A percentile compares a stretch with the other conserved stretches of the same genome.
Conservation (phyloP, 53 echinoderm and acorn worm species). For the Henricia sp. region DNA sequence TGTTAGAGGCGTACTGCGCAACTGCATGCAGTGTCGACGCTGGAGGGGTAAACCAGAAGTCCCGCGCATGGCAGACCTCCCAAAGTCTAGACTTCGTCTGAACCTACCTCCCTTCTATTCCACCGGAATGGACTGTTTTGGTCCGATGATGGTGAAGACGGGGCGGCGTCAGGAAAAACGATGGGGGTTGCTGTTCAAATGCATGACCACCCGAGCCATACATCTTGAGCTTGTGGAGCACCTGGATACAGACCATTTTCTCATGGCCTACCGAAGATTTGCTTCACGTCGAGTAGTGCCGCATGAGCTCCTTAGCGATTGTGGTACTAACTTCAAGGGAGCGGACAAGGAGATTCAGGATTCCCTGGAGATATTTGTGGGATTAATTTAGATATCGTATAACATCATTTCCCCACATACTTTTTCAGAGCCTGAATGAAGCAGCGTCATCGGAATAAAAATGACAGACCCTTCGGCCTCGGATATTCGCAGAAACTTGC, state of each 20-base stretch:
- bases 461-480: too few relatives aligned
- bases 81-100: background rate
- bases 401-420: too few relatives aligned
- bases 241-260: background rate
- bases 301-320: too few relatives aligned
- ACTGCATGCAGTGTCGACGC: background rate
- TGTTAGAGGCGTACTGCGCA: background rate
- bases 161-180: too few relatives aligned
- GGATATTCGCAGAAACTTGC: too few relatives aligned
- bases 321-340: background rate
- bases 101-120: constrained; percentile 14
- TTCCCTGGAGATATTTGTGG: too few relatives aligned
- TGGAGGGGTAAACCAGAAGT: constrained; percentile 24
- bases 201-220: background rate
- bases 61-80: constrained; percentile 23
- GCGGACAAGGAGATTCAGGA: too few relatives aligned
- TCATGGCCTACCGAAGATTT: background rate
- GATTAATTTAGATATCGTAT: too few relatives aligned
- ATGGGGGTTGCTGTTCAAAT: too few relatives aligned
- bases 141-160: constrained; percentile 44
- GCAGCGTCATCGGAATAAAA: too few relatives aligned
- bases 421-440: too few relatives aligned
- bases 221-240: background rate
- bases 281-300: background rate
- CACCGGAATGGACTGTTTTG: constrained; percentile 41